These are phyloP conservation scores for Rousettus leschenaultii DNA, from an alignment of 2,113 vertebrate genomes.

Conservation along the genomic window DNA sequence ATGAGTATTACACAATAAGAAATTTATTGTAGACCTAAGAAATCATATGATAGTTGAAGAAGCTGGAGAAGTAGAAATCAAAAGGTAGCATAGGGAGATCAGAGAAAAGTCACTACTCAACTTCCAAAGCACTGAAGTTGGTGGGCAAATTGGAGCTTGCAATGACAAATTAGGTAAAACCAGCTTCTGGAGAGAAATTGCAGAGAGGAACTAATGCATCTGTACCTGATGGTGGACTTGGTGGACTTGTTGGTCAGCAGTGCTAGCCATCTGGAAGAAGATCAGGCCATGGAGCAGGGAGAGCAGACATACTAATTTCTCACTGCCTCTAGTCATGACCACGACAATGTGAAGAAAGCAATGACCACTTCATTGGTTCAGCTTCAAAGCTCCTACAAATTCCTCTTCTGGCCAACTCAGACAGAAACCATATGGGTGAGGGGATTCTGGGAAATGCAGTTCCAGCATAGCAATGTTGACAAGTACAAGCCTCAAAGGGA, in stretches of 20 bases:
- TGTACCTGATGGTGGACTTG: rapidly evolving
- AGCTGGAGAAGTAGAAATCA: background rate
- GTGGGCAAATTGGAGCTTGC: background rate
- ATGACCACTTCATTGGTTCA: rapidly evolving
- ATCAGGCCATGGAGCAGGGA: background rate
- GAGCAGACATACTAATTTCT: background rate
- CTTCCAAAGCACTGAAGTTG: background rate
- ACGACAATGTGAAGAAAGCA: background rate
- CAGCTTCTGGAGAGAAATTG: background rate
- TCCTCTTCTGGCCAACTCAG: background rate
- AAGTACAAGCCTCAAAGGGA: background rate
- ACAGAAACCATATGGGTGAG: background rate
- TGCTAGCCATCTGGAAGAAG: background rate
- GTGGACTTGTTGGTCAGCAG: background rate
- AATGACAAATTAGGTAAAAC: background rate
- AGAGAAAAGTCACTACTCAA: background rate
- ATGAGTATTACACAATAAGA: background rate
- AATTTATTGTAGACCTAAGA: background rate
- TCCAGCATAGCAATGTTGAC: background rate
- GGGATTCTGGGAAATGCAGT: background rate
- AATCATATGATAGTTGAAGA: background rate
- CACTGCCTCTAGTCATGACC: background rate
- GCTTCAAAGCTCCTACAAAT: background rate
- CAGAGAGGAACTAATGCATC: background rate
- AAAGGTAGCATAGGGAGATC: background rate